phyloP scores from a whole-genome alignment of 2,797 vertebrate genomes.

The Tokudaia muenninki region DNA sequence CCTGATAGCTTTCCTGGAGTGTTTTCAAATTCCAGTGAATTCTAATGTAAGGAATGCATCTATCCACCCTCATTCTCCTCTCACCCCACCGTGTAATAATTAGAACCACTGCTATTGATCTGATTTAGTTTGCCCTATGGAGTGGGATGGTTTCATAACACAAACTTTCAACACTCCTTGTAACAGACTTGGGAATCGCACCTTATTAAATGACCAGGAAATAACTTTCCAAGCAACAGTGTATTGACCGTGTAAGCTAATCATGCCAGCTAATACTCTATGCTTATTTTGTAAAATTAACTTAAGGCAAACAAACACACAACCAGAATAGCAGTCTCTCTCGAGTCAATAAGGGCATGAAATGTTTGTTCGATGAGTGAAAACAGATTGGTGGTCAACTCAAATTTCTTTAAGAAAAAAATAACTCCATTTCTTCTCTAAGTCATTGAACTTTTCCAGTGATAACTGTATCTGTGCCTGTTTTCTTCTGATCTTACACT shows the following conservation, averaged over 20 bases:
- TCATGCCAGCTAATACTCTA: constrained; percentile 64
- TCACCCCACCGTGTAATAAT: not conserved
- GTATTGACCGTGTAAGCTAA: constrained; percentile 60
- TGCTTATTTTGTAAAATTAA: constrained; percentile 69
- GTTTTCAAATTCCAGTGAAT: constrained; percentile 8
- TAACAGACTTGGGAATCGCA: constrained; percentile 72
- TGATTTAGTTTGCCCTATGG: constrained; percentile 55
- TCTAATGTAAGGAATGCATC: constrained; percentile 58
- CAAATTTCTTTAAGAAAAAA: not conserved
- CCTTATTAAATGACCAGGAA: constrained; percentile 72
- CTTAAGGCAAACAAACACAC: constrained; percentile 57
- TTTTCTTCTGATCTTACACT: not conserved
- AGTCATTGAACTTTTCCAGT: not conserved
- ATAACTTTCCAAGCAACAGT: constrained; percentile 62
- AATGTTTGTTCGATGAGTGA: not conserved
- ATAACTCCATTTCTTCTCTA: not conserved
- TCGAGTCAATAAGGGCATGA: not conserved
- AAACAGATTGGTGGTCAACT: not conserved
- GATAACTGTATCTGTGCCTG: not conserved
- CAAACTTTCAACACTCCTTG: constrained; percentile 63
- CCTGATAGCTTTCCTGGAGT: constrained; percentile 51
- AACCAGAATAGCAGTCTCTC: not conserved
- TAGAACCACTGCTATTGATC: constrained; percentile 57
- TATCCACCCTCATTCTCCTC: not conserved
- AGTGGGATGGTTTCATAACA: constrained; percentile 69